A percentile compares a stretch with the other conserved stretches of the same genome.
phyloP scores from a whole-genome alignment of 2,113 vertebrate species.

The Carettochelys insculpta region DNA sequence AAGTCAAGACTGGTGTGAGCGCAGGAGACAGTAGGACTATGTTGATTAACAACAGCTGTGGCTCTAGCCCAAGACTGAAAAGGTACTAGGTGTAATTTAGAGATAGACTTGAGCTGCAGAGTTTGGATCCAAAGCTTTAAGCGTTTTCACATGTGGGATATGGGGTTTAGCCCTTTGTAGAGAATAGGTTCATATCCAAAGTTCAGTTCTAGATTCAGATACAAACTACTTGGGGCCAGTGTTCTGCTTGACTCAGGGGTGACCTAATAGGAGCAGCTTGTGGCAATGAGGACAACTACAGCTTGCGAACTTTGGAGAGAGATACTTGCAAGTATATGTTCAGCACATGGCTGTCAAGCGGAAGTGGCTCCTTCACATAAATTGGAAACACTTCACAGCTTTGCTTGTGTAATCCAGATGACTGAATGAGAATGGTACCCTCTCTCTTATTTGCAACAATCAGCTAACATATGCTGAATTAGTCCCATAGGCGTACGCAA shows the following conservation, averaged over 20 bases:
- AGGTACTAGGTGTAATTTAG: not conserved
- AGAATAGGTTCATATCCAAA: not conserved
- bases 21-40: not conserved
- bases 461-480: not conserved
- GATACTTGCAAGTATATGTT: not conserved
- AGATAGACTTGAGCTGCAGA: not conserved
- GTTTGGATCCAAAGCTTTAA: not conserved
- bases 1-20: not conserved
- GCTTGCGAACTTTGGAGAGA: not conserved
- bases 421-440: not conserved
- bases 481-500: not conserved
- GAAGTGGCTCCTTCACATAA: not conserved
- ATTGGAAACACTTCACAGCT: not conserved
- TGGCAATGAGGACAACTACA: not conserved
- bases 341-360: not conserved
- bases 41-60: too few species aligned
- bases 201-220: not conserved
- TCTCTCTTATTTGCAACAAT: not conserved
- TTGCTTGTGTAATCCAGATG: not conserved
- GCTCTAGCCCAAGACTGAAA: too few species aligned
- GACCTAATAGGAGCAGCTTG: not conserved
- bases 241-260: too few species aligned
- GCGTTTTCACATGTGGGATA: not conserved
- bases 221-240: too few species aligned
- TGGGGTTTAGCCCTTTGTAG: not conserved